phyloP scores from a whole-genome alignment of 1,140 invertebrate species.

The Ladona fulva region DNA sequence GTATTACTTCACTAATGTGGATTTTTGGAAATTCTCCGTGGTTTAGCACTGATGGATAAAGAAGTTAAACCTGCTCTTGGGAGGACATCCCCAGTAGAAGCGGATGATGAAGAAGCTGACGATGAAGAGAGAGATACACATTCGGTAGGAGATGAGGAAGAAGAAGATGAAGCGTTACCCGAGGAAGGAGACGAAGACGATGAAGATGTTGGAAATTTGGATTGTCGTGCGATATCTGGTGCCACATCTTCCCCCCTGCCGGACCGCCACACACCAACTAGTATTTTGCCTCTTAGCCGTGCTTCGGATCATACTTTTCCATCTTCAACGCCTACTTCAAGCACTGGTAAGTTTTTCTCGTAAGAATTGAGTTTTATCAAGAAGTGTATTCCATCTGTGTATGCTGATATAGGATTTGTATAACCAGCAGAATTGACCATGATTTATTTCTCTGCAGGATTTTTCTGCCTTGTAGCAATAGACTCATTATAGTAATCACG shows the following conservation, averaged over 20 bases:
- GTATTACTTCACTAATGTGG: neutral
- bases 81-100: slow-evolving; percentile 13
- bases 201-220: slow-evolving; percentile 19
- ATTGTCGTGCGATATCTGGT: slow-evolving; percentile 16
- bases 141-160: slow-evolving; percentile 39
- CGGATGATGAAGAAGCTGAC: slow-evolving; percentile 41
- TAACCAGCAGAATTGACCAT: no score
- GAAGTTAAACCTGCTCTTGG: slow-evolving; percentile 14
- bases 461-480: no score
- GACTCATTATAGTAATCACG: no score
- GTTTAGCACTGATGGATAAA: neutral
- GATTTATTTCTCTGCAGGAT: no score
- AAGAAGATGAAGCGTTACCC: slow-evolving; percentile 35
- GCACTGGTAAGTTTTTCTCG: neutral
- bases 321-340: slow-evolving; percentile 20
- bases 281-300: slow-evolving; percentile 20
- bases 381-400: no score
- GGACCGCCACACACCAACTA: slow-evolving; percentile 20
- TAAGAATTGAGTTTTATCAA: no score
- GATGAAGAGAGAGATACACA: slow-evolving; percentile 36
- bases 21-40: neutral
- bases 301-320: slow-evolving; percentile 32
- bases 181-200: slow-evolving; percentile 13
- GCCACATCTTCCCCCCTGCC: slow-evolving; percentile 11
- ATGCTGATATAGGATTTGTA: no score